Evolutionary conservation across 2,797 vertebrate species (phyloP), one percentile per base, ranked within the genome.

Genomic region (Enteromius trimaculatus): DNA sequence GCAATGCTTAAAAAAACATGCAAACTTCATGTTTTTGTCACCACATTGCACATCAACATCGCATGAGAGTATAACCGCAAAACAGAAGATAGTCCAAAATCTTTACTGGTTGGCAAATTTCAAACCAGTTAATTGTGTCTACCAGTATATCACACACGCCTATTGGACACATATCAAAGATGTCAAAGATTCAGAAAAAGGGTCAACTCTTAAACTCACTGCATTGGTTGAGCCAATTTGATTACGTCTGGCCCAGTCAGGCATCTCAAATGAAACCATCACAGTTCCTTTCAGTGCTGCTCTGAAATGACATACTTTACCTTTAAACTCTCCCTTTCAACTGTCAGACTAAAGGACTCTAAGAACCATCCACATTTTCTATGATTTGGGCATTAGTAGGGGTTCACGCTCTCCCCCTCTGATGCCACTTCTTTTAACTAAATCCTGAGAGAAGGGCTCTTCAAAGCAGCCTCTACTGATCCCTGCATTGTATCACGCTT

Each of bases 361-460:
- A 65, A 66, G 17, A 58, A 58, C 72, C 71, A n/a, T 66, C 31
- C 23, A 55, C 13, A 0, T 68, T 72, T 47, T 47, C 64, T 58
- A 44, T 60, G 72, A 77, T 68, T 77, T 60, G 19, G 37, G n/a
- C 31, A 58, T 69, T 76, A 79, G 53, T 17, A 55, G 21, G 37
- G 75, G 51, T 60, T 78, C 16, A 58, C 49, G 34, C 51, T 47
- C 51, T 60, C 26, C 39, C 39, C 6, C 21, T 70, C 66, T 66
- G 72, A 82, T 77, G 49, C 62, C 81, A 77, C 64, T 60, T 83
- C 72, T 69, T 77, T 83, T 11, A 69, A 60, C 71, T 77, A 71
- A 77, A 81, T 71, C 77, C 82, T 76, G 17, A 65, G 53, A 83
- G 62, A 71, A 37, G 77, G 44, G 55, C 29, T 83, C 47, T 83